Base-by-base conservation (phyloP, 37 sponge, comb jelly and placozoan species). In the Ephydatia muelleri region DNA sequence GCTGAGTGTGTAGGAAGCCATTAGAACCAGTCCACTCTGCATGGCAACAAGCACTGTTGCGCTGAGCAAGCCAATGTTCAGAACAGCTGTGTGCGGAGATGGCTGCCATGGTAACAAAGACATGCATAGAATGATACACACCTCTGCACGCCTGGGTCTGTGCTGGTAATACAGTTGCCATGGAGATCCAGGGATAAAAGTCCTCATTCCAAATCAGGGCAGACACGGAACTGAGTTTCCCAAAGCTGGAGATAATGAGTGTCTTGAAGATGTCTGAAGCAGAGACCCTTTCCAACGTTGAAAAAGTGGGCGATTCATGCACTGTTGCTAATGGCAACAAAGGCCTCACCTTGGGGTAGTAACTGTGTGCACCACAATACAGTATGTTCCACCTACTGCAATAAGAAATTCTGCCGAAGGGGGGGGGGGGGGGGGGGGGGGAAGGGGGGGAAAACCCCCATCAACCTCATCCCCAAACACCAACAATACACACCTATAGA, bases 191-290 rank as follows among this genome's bases (percentile, higher is more conserved):
- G 30, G 91, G 84, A 80, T 89, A 89, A 71, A 82, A 88, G 33
- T 93, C 91, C 32, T 85, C 90, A 30, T 88, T 83, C 96, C 96
- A 96, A 64, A 96, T 79, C 65, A 87, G 82, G 49, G 90, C 94
- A 38, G 89, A 87, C 0, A 96, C 77, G 0, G 91, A 89, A 57
- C 86, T 82, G 35, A 93, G 77, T 73, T 84, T 84, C 28, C 89
- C 88, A 76, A 64, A 93, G 77, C 82, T 88, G 67, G 94, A 91
- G 36, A 96, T 49, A n/a, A 96, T 86, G 67, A 96, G 37, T 2
- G 69, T 70, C 66, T 79, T 79, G 48, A 72, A 77, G 12, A 82
- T 37, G 65, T 82, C 68, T 4, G 49, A 13, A 30, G 13, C 34
- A 1, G 73, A 37, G 30, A 26, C n/a, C 75, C 68, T 76, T n/a